Base-by-base conservation (phyloP, 2,888 invertebrate species). In the Hybos culiciformis region DNA sequence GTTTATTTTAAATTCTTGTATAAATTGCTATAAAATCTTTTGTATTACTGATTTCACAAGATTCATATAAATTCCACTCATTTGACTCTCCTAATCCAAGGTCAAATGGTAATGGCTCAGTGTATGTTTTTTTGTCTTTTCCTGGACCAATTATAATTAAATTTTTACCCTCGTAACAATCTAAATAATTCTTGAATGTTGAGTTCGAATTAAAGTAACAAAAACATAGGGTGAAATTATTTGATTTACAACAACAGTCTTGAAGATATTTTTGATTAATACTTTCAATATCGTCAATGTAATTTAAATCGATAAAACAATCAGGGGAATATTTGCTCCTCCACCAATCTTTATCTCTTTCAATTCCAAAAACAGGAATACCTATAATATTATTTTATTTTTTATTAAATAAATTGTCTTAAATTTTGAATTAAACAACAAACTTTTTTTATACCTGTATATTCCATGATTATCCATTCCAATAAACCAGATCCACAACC, bases 311-410 rank as follows among this genome's bases (percentile, higher is more conserved):
- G 46, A 83, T 76, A 56, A 86, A 87, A 42, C 72, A 70, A 2
- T 78, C 78, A 17, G 80, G 77, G 3, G 83, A 77, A 61, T 86
- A 83, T 61, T 71, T 75, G 56, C 82, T 80, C 36, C 66, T 69
- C 87, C 87, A 88, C 86, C 86, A 88, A 1, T 72, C 73, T 38
- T 73, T 70, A 60, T 87, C 85, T n/a, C 83, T 69, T 70, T 88
- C 87, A 31, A 83, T 63, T 5, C 86, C 86, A 42, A 70, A 62
- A 1, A 82, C 73, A 9, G 71, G 63, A n/a, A 75, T 55, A 43
- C 71, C 80, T 80, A 60, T 6, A 67, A 67, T 42, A 14, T 18
- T 39, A 15, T 24, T 26, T 23, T 3, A 31, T 21, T 5, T 21
- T 12, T 18, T 8, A 37, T 29, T 18, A 14, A 5, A 18, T 17